Percentiles rank a stretch among this genome's conserved stretches.
Evolutionary conservation across 1,140 invertebrate genomes (phyloP).

Genomic region (Globodera rostochiensis): DNA sequence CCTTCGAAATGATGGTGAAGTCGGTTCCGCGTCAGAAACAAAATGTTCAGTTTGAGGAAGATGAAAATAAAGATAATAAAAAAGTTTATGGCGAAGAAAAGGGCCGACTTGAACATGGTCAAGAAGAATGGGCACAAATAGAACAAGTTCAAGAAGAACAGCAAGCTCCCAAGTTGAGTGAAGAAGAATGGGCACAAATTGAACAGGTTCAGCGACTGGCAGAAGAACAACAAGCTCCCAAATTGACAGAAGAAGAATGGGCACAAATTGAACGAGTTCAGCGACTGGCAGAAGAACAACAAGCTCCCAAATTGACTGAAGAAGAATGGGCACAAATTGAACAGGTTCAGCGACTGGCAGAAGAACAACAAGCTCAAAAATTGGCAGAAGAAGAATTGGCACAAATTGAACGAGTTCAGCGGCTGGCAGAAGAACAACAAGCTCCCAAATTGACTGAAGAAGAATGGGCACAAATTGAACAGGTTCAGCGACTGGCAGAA

Average conservation of each 20-base stretch:
- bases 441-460: neutral
- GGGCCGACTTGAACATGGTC: no score
- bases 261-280: no score
- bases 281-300: no score
- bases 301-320: no score
- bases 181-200: no score
- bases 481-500: neutral
- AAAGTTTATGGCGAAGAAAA: neutral
- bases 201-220: no score
- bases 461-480: neutral
- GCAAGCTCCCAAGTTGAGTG: no score
- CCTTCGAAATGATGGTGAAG: conserved; percentile 27
- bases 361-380: conserved; percentile 12
- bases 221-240: no score
- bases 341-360: conserved; percentile 40
- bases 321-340: conserved; percentile 35
- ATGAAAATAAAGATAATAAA: neutral
- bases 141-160: neutral
- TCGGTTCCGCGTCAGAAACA: conserved; percentile 1
- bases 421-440: neutral
- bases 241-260: no score
- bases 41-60: conserved; percentile 4
- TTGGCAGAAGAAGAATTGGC: neutral
- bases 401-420: neutral
- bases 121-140: conserved; percentile 7